Conservation (phyloP, 2,797 vertebrate genomes). For the Phylloscopus collybita region DNA sequence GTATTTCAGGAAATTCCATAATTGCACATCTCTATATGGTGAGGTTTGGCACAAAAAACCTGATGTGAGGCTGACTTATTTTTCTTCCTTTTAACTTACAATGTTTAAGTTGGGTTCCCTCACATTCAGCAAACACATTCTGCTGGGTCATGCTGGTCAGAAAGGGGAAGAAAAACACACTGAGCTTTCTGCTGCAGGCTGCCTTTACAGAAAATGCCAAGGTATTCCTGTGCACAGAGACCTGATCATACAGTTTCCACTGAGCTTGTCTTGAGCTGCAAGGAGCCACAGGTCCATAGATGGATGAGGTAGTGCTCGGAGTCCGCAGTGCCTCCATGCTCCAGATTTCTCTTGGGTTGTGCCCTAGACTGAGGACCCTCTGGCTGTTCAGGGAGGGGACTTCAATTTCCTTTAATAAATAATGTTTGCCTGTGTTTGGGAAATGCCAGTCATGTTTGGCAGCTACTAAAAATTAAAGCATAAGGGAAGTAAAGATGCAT, state of each 20-base stretch:
- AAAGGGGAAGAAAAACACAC: not conserved
- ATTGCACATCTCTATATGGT: constrained; percentile 60
- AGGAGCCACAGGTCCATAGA: not conserved
- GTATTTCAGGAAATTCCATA: constrained; percentile 63
- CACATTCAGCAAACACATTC: not conserved
- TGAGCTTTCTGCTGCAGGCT: not conserved
- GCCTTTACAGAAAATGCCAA: not conserved
- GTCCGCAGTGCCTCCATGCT: not conserved
- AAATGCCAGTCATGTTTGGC: not conserved
- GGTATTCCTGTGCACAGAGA: not conserved
- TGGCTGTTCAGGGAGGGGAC: not conserved
- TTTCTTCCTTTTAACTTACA: constrained; percentile 19
- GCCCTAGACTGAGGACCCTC: not conserved
- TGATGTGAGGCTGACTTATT: not conserved
- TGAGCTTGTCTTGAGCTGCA: not conserved
- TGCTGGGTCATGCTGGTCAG: not conserved
- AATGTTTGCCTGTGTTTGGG: not conserved
- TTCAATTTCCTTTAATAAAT: constrained; percentile 21
- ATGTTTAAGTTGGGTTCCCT: constrained; percentile 10
- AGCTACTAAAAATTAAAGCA: not conserved
- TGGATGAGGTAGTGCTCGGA: not conserved
- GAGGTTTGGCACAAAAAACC: constrained; percentile 53
- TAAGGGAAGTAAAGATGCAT: constrained; percentile 7
- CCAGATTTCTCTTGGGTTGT: not conserved
- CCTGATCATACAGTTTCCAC: not conserved